These are phyloP conservation scores for Eretmocerus hayati DNA, from an alignment of 2,888 invertebrate genomes.

Conservation along the genomic window DNA sequence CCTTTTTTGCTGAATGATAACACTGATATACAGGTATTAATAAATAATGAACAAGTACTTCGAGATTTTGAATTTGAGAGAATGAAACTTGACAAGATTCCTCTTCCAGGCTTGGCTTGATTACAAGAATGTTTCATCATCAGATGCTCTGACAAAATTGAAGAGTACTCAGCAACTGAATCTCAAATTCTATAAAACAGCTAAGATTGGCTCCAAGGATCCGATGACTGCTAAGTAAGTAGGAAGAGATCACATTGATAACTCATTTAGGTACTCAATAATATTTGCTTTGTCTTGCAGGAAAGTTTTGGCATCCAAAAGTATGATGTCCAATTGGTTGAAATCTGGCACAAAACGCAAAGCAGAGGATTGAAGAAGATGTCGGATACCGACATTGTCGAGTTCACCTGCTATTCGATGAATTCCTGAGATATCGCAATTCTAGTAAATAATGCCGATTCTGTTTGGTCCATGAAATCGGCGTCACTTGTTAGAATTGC, in stretches of 20 bases:
- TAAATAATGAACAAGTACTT: no score
- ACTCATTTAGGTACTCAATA: background rate
- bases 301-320: conserved; percentile 13
- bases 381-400: no score
- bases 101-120: conserved; percentile 16
- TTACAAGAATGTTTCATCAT: conserved; percentile 11
- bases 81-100: no score
- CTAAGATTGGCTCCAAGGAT: conserved; percentile 15
- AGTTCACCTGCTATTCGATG: no score
- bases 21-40: conserved; percentile 8
- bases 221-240: conserved; percentile 7
- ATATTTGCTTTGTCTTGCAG: no score
- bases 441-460: no score
- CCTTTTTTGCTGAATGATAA: conserved; percentile 14
- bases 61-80: no score
- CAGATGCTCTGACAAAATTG: conserved; percentile 12
- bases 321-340: conserved; percentile 17
- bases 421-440: no score
- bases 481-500: no score
- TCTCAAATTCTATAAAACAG: conserved; percentile 11
- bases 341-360: conserved; percentile 12
- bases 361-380: conserved; percentile 12
- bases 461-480: no score
- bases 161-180: conserved; percentile 4
- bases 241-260: background rate